Conservation (phyloP, 2,113 vertebrate genomes). For the Sinocyclocheilus maitianheensis region DNA sequence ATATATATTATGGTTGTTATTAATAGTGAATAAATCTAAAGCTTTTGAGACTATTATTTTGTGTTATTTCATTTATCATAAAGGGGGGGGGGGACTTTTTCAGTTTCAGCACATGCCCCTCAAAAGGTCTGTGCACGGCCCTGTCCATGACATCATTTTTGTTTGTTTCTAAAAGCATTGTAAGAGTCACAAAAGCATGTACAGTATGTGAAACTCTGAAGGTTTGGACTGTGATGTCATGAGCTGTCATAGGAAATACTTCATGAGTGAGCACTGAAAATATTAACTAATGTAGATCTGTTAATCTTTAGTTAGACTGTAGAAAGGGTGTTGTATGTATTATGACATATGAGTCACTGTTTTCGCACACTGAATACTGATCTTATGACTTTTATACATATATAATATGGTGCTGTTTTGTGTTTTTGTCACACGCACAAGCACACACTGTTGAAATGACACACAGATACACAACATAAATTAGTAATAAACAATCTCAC, state of each 20-base stretch:
- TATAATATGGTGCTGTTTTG: not conserved
- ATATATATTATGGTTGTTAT: no score
- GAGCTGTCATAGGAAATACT: not conserved
- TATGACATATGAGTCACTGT: not conserved
- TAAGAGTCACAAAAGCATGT: not conserved
- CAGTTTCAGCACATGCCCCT: no score
- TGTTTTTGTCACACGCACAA: not conserved
- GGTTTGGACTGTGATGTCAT: not conserved
- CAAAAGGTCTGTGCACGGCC: no score
- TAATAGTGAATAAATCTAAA: no score
- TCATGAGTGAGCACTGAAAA: not conserved
- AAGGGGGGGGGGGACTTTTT: no score
- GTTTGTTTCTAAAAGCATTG: not conserved
- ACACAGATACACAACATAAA: not conserved
- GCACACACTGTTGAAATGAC: not conserved
- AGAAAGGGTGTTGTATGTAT: not conserved
- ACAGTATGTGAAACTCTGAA: not conserved
- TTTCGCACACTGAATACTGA: not conserved
- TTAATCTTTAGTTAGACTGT: not conserved
- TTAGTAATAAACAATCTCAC: not conserved
- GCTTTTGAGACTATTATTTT: no score
- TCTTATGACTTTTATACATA: not conserved
- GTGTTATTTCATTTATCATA: no score
- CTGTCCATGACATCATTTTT: not conserved
- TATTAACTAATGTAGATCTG: not conserved